Base-by-base conservation (phyloP, 2,113 vertebrate species). In the Prinia subflava region DNA sequence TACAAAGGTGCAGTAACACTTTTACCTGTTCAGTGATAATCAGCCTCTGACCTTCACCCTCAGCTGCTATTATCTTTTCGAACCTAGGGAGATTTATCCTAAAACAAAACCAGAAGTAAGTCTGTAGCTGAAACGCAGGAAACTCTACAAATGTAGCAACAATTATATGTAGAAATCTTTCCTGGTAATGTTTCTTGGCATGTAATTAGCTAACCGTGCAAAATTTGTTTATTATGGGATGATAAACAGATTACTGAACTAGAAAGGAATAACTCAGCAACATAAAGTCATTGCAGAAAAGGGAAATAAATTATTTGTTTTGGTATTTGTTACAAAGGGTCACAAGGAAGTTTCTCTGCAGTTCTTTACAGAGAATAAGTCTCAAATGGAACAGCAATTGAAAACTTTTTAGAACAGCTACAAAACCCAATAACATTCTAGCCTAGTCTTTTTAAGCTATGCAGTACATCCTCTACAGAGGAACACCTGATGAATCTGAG, bases 11-110 rank as follows among this genome's bases (percentile, higher is more conserved):
- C 46, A 90, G 28, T 67, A 82, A 91, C 41, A 56, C 83, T 92
- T 98, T 96, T 97, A 99, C 99, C 99, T 99, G 98, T 85, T 98
- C 98, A 8, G 99, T 99, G 89, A 99, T 97, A 82, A 99, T 97
- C 90, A 99, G 97, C 89, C 81, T 98, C 96, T 99, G 99, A 62
- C 98, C 95, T 93, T 98, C 98, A 79, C 98, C 98, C 52, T 96
- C 96, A 73, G 89, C 80, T 16, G 99, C 98, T 76, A 97, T 97
- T 42, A 99, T 98, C 57, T 98, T 98, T 91, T 96, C 98, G 41
- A 98, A 99, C 49, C 97, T 98, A 47, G 99, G 99, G 6, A 98
- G 96, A 74, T 98, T 98, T 92, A 98, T 97, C 97, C 99, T 99
- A 92, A 94, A 97, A 97, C 37, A 94, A 85, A 96, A 82, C 14